Evolutionary conservation across 2,888 invertebrate species (phyloP), one percentile per base, ranked within the genome.

Genomic region (Spatulosminthurus flaviceps): DNA sequence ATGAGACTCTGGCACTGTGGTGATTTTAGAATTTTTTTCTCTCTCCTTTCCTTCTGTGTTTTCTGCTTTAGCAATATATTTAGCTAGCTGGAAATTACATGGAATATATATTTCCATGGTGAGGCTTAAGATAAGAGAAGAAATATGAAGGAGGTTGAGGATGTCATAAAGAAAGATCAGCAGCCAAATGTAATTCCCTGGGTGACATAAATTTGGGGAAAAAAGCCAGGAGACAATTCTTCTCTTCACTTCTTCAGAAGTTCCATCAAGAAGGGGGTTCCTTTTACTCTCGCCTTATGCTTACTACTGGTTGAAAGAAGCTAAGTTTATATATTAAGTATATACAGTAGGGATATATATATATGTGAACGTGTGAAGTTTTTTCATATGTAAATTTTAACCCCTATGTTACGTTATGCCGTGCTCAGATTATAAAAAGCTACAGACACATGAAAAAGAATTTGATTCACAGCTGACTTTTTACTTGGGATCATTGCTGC

Each of bases 331-430:
- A n/a, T n/a, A n/a, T n/a, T n/a, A n/a, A n/a, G n/a, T n/a, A n/a
- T n/a, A n/a, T n/a, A n/a, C n/a, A n/a, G n/a, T n/a, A n/a, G 16
- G 4, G 5, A 19, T 51, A 19, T 9, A 34, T 34, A 34, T 34
- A 51, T 28, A 66, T 41, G 75, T 41, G 75, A 66, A 75, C 75
- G 75, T 75, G 75, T 75, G 75, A 75, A 75, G 64, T 75, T 61
- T 41, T 64, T 75, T 75, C 64, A 64, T 75, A 75, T 75, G 75
- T 64, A 75, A 75, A 75, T 75, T 75, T 64, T 28, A 75, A 34
- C 64, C 64, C 28, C 21, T 19, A 61, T 34, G 42, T 72, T 42
- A 21, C 29, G 69, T 69, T 34, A 29, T 19, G 19, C 28, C 19
- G 29, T 29, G 41, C 21, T 28, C 28, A 29, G 29, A 26, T 67